These are phyloP conservation scores for Columbina picui DNA, from an alignment of 2,113 vertebrate genomes.

Conservation along the genomic window DNA sequence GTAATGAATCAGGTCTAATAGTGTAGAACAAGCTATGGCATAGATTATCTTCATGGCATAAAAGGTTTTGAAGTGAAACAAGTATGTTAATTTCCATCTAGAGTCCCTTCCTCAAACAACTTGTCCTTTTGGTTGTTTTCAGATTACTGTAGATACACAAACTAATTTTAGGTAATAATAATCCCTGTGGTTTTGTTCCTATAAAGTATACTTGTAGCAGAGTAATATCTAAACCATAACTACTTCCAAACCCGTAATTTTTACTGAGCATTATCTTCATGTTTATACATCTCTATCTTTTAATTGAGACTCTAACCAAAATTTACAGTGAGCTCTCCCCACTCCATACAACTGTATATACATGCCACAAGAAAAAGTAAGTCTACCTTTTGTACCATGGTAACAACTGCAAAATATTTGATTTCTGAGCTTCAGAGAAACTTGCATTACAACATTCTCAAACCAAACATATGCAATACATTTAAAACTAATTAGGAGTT, in stretches of 20 bases:
- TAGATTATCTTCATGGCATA: neutral
- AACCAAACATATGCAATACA: conserved; percentile 1
- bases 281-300: conserved; percentile 19
- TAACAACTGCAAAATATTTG: conserved; percentile 62
- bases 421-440: conserved; percentile 12
- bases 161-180: neutral
- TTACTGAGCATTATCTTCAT: neutral
- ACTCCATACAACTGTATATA: neutral
- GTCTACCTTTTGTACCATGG: conserved; percentile 55
- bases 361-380: neutral
- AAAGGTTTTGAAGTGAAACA: neutral
- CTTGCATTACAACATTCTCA: conserved; percentile 4
- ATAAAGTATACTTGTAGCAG: neutral
- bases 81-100: neutral
- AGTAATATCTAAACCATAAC: neutral
- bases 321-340: conserved; percentile 3
- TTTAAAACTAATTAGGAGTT: conserved; percentile 43
- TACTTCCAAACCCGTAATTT: conserved; percentile 12
- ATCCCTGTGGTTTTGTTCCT: neutral
- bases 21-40: neutral
- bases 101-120: neutral
- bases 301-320: conserved; percentile 13
- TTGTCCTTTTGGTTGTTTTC: neutral
- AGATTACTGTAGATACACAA: neutral
- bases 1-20: neutral